Percentiles rank a stretch among this genome's conserved stretches.
These are phyloP conservation scores for Auanema freiburgensis DNA, from an alignment of 2,888 invertebrate genomes.

Conservation along the genomic window DNA sequence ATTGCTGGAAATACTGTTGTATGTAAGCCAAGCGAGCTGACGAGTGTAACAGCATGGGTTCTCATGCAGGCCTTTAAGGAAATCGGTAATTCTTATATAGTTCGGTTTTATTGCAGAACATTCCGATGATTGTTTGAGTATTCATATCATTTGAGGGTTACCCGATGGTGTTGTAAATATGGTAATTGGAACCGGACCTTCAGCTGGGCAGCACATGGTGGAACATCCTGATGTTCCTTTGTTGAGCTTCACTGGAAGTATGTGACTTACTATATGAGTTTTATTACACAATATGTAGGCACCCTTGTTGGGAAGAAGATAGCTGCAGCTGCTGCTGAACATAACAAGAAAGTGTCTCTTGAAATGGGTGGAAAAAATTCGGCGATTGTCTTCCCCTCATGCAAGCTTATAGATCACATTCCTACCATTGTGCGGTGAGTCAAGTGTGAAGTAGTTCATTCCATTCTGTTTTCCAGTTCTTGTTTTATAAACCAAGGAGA, in stretches of 20 bases:
- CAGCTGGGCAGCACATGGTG: slow-evolving; percentile 68
- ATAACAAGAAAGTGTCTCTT: slow-evolving; percentile 69
- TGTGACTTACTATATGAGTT: not conserved
- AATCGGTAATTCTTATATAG: slow-evolving; percentile 65
- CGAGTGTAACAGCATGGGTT: slow-evolving; percentile 69
- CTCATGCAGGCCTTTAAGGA: slow-evolving; percentile 67
- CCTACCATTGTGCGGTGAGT: slow-evolving; percentile 62
- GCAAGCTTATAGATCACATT: slow-evolving; percentile 67
- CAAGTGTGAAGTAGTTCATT: not conserved
- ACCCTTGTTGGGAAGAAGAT: slow-evolving; percentile 53
- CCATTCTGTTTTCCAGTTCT: slow-evolving; percentile 64
- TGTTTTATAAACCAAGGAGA: slow-evolving; percentile 71
- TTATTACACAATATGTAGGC: slow-evolving; percentile 15
- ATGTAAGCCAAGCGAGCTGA: slow-evolving; percentile 71
- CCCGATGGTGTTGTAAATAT: slow-evolving; percentile 70
- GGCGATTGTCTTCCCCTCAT: slow-evolving; percentile 69
- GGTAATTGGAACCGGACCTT: slow-evolving; percentile 69
- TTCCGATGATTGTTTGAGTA: not conserved
- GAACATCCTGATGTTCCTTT: slow-evolving; percentile 68
- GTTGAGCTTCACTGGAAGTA: slow-evolving; percentile 70
- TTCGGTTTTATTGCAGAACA: not conserved
- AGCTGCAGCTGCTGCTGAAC: slow-evolving; percentile 60
- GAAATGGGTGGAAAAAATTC: slow-evolving; percentile 72
- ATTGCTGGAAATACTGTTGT: slow-evolving; percentile 69
- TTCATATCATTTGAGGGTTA: slow-evolving; percentile 64